Conservation (phyloP, 2,888 invertebrate genomes). For the Neuroscelio doddi region DNA sequence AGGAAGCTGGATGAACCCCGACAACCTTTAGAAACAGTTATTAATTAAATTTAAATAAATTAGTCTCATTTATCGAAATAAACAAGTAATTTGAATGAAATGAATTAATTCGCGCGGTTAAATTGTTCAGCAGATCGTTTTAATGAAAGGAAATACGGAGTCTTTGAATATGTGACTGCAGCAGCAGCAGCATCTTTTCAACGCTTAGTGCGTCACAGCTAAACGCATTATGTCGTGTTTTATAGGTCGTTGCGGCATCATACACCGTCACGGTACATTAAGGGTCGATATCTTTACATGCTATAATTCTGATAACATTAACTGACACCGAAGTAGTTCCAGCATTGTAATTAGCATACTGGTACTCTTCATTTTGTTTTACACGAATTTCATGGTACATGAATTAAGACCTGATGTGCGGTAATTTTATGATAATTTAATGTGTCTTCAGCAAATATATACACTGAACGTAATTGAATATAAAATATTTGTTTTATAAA, state of each 20-base stretch:
- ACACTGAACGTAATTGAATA: too few relatives aligned
- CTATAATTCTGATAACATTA: conserved; percentile 11
- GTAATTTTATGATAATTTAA: not conserved
- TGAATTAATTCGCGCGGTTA: too few relatives aligned
- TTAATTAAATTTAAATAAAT: too few relatives aligned
- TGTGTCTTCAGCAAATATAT: too few relatives aligned
- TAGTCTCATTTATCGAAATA: too few relatives aligned
- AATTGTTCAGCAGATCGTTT: not conserved
- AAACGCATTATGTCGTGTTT: conserved; percentile 3
- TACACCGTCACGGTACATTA: conserved; percentile 2
- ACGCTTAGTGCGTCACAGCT: not conserved
- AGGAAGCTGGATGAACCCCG: conserved; percentile 66
- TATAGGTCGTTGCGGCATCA: conserved; percentile 4
- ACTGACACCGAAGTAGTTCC: conserved; percentile 4
- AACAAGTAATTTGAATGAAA: too few relatives aligned
- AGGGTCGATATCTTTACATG: conserved; percentile 8
- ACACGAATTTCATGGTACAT: not conserved
- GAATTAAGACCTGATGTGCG: not conserved
- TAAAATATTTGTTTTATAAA: too few relatives aligned
- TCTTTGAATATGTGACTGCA: too few relatives aligned
- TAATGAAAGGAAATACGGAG: not conserved
- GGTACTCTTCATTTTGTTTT: not conserved
- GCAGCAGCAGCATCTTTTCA: not conserved
- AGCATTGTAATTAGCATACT: conserved; percentile 8
- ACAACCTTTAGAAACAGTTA: conserved; percentile 59